phyloP scores from a whole-genome alignment of 2,113 vertebrate genomes.

The Hyla sarda region DNA sequence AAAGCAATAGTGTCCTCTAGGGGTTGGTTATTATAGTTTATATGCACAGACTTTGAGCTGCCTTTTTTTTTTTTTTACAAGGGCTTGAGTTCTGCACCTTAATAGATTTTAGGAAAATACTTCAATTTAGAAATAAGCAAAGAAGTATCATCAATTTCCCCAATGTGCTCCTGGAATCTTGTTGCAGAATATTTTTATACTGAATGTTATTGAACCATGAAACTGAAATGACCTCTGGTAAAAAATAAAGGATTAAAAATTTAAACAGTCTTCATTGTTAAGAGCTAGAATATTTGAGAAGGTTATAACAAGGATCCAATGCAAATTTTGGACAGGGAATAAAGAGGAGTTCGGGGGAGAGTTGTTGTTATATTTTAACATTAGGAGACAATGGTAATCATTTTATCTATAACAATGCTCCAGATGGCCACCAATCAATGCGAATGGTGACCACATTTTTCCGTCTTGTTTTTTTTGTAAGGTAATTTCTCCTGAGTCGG shows the following conservation, averaged over 20 bases:
- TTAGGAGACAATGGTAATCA: too few relatives aligned
- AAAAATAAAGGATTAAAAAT: neutral
- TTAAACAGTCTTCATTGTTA: neutral
- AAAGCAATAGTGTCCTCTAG: conserved; percentile 59
- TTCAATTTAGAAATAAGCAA: neutral
- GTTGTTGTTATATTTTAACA: too few relatives aligned
- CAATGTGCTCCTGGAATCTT: neutral
- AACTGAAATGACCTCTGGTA: neutral
- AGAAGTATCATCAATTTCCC: neutral
- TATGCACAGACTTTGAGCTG: neutral
- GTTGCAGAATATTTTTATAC: neutral
- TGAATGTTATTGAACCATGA: neutral
- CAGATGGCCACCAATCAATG: too few relatives aligned
- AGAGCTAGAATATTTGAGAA: neutral
- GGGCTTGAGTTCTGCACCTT: neutral
- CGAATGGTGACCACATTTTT: too few relatives aligned
- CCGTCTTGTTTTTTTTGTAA: too few relatives aligned
- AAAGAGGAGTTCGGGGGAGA: too few relatives aligned
- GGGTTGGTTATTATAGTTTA: conserved; percentile 33
- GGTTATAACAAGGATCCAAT: too few relatives aligned
- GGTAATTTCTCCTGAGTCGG: too few relatives aligned
- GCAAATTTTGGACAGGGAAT: too few relatives aligned
- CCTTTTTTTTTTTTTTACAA: neutral
- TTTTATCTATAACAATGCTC: too few relatives aligned
- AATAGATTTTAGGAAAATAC: neutral